Base-by-base conservation (phyloP, 2,888 invertebrate genomes). In the Tryphoninae sp. region DNA sequence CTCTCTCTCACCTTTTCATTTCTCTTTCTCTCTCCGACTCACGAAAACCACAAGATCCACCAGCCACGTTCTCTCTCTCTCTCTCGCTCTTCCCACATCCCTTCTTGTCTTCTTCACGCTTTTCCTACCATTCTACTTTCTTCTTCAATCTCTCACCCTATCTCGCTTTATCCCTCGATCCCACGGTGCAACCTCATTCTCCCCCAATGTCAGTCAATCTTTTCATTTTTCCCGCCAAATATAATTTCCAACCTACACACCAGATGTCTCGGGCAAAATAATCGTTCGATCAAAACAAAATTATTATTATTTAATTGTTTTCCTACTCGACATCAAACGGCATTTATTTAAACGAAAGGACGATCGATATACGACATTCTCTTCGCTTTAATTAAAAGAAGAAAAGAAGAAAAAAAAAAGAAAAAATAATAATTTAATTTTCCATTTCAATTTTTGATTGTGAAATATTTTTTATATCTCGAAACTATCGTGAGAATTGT, bases 151-250 rank as follows among this genome's bases (percentile, higher is more conserved):
- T 69, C 55, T 67, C 53, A 64, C 67, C 58, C 23, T 68, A 72
- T 79, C 68, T n/a, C 68, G 6, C 55, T 65, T 55, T 51, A 59
- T 69, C 33, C 26, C 42, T 75, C 59, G 58, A 49, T 64, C 72
- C 49, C 53, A 45, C 58, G 61, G 33, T 33, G 49, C 62, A 51
- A 13, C 16, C 55, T 55, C 19, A 55, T 59, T 59, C 42, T 40
- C 73, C 59, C 59, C 49, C 51, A 53, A 33, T 67, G 58, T 49
- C 22, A 42, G 71, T 72, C 45, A 53, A 78, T 59, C 53, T 75
- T 78, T 75, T 73, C 75, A 53, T 74, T 59, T 78, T 83, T 55
- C 75, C 64, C 58, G 59, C 71, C 78, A 75, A 81, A 75, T 65
- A 42, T 33, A 80, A 71, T 71, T 72, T 73, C 9, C 42, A 22